Percentiles rank a stretch among this genome's conserved stretches.
phyloP scores from a whole-genome alignment of 2,888 invertebrate species.

The Limnephilus marmoratus region DNA sequence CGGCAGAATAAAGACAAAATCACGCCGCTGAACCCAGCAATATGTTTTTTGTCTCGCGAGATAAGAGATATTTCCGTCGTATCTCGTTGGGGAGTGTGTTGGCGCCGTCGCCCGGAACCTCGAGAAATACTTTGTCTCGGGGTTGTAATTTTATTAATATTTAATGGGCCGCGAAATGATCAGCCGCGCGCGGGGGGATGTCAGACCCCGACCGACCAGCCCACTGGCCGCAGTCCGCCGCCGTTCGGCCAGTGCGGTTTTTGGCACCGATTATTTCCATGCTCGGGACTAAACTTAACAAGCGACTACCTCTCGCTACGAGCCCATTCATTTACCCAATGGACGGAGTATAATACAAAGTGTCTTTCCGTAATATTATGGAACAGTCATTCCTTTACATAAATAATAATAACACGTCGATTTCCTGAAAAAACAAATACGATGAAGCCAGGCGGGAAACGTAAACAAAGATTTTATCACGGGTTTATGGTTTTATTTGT shows the following conservation, averaged over 20 bases:
- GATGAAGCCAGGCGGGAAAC: background rate
- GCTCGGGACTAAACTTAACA: background rate
- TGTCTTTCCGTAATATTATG: too few species aligned
- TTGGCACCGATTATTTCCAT: background rate
- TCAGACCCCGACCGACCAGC: background rate
- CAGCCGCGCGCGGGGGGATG: background rate
- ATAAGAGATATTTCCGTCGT: background rate
- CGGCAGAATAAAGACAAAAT: conserved; percentile 2
- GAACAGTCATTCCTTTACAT: background rate
- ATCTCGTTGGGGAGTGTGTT: background rate
- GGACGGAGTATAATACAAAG: too few species aligned
- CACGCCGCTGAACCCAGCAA: background rate
- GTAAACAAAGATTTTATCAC: background rate
- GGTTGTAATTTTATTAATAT: background rate
- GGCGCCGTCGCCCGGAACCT: background rate
- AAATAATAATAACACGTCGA: background rate
- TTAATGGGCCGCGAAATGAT: conserved; percentile 16
- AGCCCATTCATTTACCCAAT: too few species aligned
- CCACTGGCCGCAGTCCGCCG: background rate
- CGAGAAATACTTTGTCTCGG: conserved; percentile 2
- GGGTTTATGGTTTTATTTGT: background rate
- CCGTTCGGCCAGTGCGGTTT: background rate
- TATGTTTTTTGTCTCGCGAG: conserved; percentile 7
- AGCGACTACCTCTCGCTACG: background rate
- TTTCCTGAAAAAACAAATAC: background rate